These are phyloP conservation scores for Agriopis leucophaearia DNA, from an alignment of 2,888 invertebrate genomes.

Conservation along the genomic window DNA sequence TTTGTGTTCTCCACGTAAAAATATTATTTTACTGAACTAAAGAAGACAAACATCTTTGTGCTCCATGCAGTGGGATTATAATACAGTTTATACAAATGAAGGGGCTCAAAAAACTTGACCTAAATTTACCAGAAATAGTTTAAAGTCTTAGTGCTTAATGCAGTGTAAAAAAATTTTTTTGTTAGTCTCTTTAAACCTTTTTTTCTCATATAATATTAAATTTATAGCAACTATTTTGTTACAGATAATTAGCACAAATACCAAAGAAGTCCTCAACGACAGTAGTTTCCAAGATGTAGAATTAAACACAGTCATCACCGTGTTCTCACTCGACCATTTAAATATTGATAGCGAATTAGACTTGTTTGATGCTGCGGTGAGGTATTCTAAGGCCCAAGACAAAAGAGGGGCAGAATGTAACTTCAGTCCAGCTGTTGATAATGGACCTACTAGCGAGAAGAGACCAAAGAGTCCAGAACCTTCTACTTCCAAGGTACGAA, in stretches of 20 bases:
- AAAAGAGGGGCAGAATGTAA: constrained; percentile 67
- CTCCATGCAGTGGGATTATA: no score
- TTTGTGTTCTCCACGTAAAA: no score
- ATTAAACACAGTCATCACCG: constrained; percentile 90
- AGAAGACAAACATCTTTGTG: no score
- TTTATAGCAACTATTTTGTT: constrained; percentile 38
- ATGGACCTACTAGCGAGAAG: constrained; percentile 61
- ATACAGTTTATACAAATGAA: no score
- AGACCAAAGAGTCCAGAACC: constrained; percentile 72
- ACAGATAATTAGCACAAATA: constrained; percentile 92
- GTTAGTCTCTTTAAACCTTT: no score
- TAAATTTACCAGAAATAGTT: no score
- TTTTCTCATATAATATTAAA: not conserved
- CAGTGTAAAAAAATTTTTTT: no score
- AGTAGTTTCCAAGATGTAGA: constrained; percentile 93
- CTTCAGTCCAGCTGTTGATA: constrained; percentile 62
- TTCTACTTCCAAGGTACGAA: constrained; percentile 66
- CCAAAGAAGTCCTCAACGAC: constrained; percentile 91
- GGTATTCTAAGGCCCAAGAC: constrained; percentile 77
- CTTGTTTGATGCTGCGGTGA: constrained; percentile 90
- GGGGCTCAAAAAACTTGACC: no score
- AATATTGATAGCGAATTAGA: constrained; percentile 92
- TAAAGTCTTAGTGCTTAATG: no score
- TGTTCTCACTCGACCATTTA: constrained; percentile 91
- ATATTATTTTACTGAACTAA: no score